Conservation (phyloP, 2,888 invertebrate species). For the Agelastica alni region DNA sequence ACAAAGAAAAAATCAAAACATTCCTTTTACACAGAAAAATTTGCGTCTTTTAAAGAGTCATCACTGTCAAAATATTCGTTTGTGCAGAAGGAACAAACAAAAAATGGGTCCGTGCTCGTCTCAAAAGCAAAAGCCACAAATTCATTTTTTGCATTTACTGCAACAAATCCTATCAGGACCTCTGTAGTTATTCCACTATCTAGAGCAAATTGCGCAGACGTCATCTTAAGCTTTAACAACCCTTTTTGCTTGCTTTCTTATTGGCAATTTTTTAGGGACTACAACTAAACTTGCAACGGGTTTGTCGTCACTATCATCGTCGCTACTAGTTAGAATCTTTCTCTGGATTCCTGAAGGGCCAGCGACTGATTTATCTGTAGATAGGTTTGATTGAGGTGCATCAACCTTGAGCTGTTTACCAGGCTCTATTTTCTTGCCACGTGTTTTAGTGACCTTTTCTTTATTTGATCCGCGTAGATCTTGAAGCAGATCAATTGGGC, state of each 20-base stretch:
- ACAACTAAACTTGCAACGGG: neutral
- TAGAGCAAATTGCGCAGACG: neutral
- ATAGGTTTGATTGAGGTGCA: too few species aligned
- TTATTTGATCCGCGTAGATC: neutral
- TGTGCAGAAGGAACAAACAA: neutral
- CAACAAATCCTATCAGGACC: too few species aligned
- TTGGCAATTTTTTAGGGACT: neutral
- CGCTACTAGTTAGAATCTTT: neutral
- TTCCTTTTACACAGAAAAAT: too few species aligned
- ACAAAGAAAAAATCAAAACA: neutral
- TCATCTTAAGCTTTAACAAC: slow-evolving; percentile 1
- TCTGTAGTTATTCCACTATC: neutral
- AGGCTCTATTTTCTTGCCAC: neutral
- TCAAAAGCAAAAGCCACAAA: too few species aligned
- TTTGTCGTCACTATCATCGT: neutral
- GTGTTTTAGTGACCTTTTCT: neutral
- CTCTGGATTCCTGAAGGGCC: neutral
- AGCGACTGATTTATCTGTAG: too few species aligned
- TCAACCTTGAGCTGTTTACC: too few species aligned
- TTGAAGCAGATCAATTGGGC: neutral
- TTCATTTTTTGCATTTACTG: too few species aligned
- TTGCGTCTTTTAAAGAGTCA: neutral
- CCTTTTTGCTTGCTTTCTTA: slow-evolving; percentile 1
- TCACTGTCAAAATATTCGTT: neutral
- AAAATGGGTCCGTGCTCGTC: neutral